Evolutionary conservation across 2,888 invertebrate species (phyloP), one percentile per base, ranked within the genome.

Genomic region (Meganola albula): DNA sequence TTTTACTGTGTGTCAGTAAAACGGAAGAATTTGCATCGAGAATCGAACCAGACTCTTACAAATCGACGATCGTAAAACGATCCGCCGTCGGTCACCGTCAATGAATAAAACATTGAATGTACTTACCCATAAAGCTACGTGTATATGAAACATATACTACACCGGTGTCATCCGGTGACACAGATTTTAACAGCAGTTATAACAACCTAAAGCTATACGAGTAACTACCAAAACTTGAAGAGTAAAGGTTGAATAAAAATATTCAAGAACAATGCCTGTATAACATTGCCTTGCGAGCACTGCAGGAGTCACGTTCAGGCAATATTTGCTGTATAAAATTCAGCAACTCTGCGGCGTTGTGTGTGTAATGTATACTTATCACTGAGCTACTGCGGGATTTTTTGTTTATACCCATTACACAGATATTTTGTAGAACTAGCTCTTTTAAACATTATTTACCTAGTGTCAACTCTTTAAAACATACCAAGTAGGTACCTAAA

Each of bases 281-380:
- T 24, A 18, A 12, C 14, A 27, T 12, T 37, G 23, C 48, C n/a
- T 44, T 48, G 40, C 47, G 50, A 61, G 55, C 47, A 51, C 49
- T 58, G 56, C 63, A 54, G 50, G 61, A 69, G 75, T 72, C 80
- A 80, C 82, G 79, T 82, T 75, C 74, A 21, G 71, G 61, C 74
- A 79, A 80, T 82, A 80, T 80, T 80, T 79, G 71, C 67, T 49
- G 62, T 61, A 66, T 73, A 70, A 77, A 76, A 75, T 74, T 75
- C 70, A 72, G 67, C 66, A 59, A 64, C 69, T 60, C 63, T 63
- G 68, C 63, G 58, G 58, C 55, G 53, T 53, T 58, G 53, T 49
- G 58, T 48, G 58, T 48, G 61, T 58, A 44, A 58, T 58, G 51
- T 63, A 34, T 55, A 58, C 57, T 56, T 55, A 55, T 62, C 57